phyloP scores from a whole-genome alignment of 2,113 vertebrate genomes.

The Bos indicus region DNA sequence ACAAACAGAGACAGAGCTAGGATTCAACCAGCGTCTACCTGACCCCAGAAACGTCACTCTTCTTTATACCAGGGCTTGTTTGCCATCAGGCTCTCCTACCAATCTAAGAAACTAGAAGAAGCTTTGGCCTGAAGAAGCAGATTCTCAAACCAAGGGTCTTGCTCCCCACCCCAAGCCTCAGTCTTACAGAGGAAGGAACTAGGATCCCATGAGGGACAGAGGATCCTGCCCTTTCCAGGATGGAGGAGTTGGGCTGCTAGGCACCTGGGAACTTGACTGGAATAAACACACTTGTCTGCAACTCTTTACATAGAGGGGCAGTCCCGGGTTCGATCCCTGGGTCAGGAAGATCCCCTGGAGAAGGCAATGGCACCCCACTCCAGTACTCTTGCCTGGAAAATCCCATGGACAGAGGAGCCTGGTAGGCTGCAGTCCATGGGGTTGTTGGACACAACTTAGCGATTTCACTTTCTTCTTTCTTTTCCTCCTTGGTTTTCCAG shows the following conservation, averaged over 20 bases:
- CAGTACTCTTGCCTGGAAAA: too few relatives aligned
- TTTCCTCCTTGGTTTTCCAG: background rate
- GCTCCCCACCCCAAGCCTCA: background rate
- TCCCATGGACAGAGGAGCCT: too few relatives aligned
- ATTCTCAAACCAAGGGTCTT: background rate
- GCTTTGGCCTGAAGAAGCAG: background rate
- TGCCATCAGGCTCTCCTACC: background rate
- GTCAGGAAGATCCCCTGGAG: too few relatives aligned
- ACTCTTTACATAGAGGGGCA: background rate
- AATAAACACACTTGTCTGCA: background rate
- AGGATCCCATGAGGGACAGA: too few relatives aligned
- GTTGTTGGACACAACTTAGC: accelerated
- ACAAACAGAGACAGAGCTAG: background rate
- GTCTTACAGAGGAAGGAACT: background rate
- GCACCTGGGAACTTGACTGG: background rate
- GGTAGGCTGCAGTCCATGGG: too few relatives aligned
- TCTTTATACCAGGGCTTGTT: background rate
- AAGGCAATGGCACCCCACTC: too few relatives aligned
- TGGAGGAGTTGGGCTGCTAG: background rate
- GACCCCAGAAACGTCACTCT: background rate
- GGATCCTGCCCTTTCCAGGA: background rate
- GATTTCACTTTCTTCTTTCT: too few relatives aligned
- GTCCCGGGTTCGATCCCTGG: accelerated
- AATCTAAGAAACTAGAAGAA: background rate
- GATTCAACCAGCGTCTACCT: background rate